These are phyloP conservation scores for Diacarnus erythraeanus DNA, from an alignment of 37 sponge, comb jelly and placozoan genomes.

Conservation along the genomic window DNA sequence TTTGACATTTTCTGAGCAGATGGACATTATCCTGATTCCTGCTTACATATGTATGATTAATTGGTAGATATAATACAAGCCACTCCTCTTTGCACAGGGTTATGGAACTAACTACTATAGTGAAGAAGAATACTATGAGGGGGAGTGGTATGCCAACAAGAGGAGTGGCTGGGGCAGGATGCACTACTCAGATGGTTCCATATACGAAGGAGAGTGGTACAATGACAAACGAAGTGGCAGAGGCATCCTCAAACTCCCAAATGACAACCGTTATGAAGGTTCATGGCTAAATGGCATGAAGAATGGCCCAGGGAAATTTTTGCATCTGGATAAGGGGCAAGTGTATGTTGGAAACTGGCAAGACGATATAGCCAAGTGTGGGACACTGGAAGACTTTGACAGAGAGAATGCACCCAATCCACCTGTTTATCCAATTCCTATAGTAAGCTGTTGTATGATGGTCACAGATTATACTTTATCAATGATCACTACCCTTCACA, in stretches of 20 bases:
- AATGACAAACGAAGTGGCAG: constrained; percentile 76
- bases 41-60: no score
- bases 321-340: constrained; percentile 90
- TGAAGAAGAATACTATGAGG: constrained; percentile 89
- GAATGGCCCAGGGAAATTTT: constrained; percentile 84
- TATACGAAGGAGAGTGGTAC: constrained; percentile 98
- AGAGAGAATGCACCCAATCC: constrained; percentile 73
- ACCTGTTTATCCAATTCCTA: constrained; percentile 86
- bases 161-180: constrained; percentile 97
- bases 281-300: constrained; percentile 76
- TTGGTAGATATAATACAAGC: no score
- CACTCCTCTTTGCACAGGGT: constrained; percentile 69
- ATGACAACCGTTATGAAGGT: constrained; percentile 83
- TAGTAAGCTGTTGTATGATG: constrained; percentile 67
- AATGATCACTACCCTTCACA: no score
- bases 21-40: no score
- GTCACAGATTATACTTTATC: no score
- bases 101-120: constrained; percentile 91
- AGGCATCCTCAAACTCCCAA: constrained; percentile 74
- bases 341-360: constrained; percentile 87
- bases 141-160: constrained; percentile 94
- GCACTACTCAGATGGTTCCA: constrained; percentile 90
- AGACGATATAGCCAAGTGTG: constrained; percentile 89
- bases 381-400: constrained; percentile 80
- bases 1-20: no score